Conservation (phyloP, 1,140 invertebrate species). For the Lucilia cuprina region DNA sequence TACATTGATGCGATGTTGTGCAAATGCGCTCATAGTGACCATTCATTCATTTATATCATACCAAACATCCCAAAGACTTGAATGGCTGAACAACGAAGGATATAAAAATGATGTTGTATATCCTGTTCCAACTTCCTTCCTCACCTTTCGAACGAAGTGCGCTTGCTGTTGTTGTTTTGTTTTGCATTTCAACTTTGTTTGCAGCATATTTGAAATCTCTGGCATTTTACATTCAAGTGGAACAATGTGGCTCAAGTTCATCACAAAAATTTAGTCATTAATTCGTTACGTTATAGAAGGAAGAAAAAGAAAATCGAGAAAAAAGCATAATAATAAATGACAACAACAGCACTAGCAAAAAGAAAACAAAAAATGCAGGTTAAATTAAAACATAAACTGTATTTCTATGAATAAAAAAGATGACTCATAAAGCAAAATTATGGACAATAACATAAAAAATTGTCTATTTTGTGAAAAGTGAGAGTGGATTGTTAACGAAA, state of each 20-base stretch:
- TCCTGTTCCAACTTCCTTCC: slow-evolving; percentile 21
- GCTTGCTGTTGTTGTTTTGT: neutral
- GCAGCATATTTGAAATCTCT: slow-evolving; percentile 1
- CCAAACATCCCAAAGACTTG: neutral
- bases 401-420: neutral
- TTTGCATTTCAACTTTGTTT: slow-evolving; percentile 5
- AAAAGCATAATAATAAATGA: neutral
- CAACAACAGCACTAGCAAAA: neutral
- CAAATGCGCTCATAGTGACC: neutral
- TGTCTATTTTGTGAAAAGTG: too few species aligned
- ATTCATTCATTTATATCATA: neutral
- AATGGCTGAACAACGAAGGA: slow-evolving; percentile 9
- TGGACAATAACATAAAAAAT: too few species aligned
- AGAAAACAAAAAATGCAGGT: neutral
- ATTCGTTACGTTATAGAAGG: neutral
- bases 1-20: neutral
- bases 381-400: neutral
- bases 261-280: slow-evolving; percentile 27
- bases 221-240: slow-evolving; percentile 21
- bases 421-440: neutral
- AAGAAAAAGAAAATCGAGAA: neutral
- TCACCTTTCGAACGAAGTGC: neutral
- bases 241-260: slow-evolving; percentile 33
- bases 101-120: slow-evolving; percentile 34
- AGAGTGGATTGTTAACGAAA: neutral